Evolutionary conservation across 2,888 invertebrate genomes (phyloP).

Genomic region (Cerceris rybyensis): DNA sequence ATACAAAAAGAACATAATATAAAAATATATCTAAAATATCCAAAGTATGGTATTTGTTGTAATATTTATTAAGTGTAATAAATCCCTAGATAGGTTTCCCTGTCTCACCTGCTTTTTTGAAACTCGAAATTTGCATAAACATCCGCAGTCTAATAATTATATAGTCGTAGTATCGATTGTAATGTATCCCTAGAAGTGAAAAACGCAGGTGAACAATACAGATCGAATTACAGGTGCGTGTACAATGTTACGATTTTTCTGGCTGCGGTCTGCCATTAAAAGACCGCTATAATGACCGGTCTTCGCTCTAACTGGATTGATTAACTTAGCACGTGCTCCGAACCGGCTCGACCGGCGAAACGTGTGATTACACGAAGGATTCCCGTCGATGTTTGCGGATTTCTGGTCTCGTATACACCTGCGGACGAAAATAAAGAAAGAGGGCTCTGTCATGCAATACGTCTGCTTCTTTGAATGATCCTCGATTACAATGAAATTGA

Average conservation of each 20-base stretch:
- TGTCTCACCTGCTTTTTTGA: too few relatives aligned
- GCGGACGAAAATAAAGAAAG: constrained; percentile 1
- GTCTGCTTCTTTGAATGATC: not conserved
- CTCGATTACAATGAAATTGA: too few relatives aligned
- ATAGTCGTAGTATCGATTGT: too few relatives aligned
- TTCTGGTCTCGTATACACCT: constrained; percentile 26
- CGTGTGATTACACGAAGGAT: constrained; percentile 57
- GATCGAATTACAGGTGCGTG: not conserved
- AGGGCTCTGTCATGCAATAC: constrained; percentile 4
- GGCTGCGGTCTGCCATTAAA: constrained; percentile 27
- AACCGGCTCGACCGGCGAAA: constrained; percentile 37
- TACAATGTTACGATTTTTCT: constrained; percentile 13
- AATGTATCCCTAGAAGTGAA: too few relatives aligned
- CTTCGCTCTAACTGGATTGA: constrained; percentile 58
- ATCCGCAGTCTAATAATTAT: too few relatives aligned
- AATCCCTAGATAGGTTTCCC: too few relatives aligned
- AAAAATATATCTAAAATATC: too few relatives aligned
- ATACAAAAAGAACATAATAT: too few relatives aligned
- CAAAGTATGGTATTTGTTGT: too few relatives aligned
- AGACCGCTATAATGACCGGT: constrained; percentile 30
- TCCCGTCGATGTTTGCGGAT: constrained; percentile 40
- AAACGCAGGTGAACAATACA: not conserved
- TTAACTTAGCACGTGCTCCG: constrained; percentile 56
- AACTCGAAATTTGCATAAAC: too few relatives aligned
- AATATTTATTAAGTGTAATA: too few relatives aligned